Evolutionary conservation across 2,888 invertebrate species (phyloP).

Genomic region (Apantesis nais): DNA sequence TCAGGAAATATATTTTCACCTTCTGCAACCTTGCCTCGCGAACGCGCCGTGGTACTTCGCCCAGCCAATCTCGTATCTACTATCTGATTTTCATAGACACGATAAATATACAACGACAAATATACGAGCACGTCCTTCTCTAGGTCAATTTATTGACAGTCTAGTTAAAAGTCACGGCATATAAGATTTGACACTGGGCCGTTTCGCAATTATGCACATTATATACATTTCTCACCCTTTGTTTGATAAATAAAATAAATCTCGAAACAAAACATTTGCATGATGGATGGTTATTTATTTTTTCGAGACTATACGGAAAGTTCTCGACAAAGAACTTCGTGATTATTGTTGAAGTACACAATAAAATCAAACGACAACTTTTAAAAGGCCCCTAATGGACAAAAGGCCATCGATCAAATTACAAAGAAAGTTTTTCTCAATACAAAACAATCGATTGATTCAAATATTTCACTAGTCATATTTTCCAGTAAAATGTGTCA

Average conservation of each 20-base stretch:
- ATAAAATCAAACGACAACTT: conserved; percentile 81
- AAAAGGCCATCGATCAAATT: conserved; percentile 82
- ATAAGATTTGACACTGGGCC: conserved; percentile 33
- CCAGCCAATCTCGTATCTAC: conserved; percentile 69
- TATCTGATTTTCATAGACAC: conserved; percentile 64
- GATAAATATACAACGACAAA: conserved; percentile 49
- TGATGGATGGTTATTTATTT: conserved; percentile 75
- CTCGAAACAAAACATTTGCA: conserved; percentile 62
- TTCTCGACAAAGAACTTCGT: conserved; percentile 68
- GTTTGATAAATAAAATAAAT: conserved; percentile 60
- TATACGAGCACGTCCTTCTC: conserved; percentile 40
- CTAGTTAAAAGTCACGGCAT: conserved; percentile 53
- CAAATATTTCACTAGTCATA: conserved; percentile 64
- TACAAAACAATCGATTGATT: conserved; percentile 75
- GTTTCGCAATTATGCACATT: conserved; percentile 20
- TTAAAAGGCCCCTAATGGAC: conserved; percentile 82
- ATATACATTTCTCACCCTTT: conserved; percentile 51
- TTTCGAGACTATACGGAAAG: conserved; percentile 61
- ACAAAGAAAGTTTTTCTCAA: conserved; percentile 79
- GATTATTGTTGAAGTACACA: conserved; percentile 75
- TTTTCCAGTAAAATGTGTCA: conserved; percentile 66
- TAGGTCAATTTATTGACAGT: conserved; percentile 55
- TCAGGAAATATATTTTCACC: conserved; percentile 84
- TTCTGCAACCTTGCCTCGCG: conserved; percentile 67
- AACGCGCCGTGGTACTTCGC: conserved; percentile 49